These are phyloP conservation scores for Alcis repandata DNA, from an alignment of 2,888 invertebrate genomes.

Conservation along the genomic window DNA sequence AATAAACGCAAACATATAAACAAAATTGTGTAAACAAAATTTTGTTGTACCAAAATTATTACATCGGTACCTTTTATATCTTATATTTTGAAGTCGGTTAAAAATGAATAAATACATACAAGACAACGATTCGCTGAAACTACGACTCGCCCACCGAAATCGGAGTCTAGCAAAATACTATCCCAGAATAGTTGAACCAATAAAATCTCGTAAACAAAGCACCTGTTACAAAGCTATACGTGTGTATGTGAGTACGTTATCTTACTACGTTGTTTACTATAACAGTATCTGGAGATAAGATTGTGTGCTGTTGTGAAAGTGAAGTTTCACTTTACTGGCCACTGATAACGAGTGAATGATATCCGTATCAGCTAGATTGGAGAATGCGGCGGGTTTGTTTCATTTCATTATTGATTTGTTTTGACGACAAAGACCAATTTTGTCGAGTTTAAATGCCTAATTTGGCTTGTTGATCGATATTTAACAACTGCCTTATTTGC, in stretches of 20 bases:
- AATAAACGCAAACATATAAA: no score
- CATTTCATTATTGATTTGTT: not conserved
- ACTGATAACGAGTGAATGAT: conserved; percentile 44
- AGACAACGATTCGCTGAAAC: not conserved
- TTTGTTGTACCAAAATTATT: no score
- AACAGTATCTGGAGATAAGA: conserved; percentile 62
- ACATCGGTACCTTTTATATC: no score
- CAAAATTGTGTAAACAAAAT: no score
- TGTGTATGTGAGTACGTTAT: conserved; percentile 43
- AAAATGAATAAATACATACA: not conserved
- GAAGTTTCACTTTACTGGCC: conserved; percentile 51
- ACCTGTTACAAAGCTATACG: conserved; percentile 44
- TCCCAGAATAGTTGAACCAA: conserved; percentile 22
- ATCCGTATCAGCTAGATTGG: conserved; percentile 23
- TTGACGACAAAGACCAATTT: no score
- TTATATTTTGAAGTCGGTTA: no score
- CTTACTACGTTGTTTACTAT: conserved; percentile 79
- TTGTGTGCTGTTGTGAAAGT: conserved; percentile 70
- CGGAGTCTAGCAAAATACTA: conserved; percentile 1
- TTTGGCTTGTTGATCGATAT: no score
- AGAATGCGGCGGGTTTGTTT: conserved; percentile 27
- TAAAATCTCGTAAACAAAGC: conserved; percentile 49
- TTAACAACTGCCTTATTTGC: no score
- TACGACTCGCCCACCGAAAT: conserved; percentile 7
- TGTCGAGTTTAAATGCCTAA: no score